Percentiles rank a stretch among this genome's conserved stretches.
These are phyloP conservation scores for Drosophila bocki DNA, from an alignment of 1,140 invertebrate species.

Conservation along the genomic window DNA sequence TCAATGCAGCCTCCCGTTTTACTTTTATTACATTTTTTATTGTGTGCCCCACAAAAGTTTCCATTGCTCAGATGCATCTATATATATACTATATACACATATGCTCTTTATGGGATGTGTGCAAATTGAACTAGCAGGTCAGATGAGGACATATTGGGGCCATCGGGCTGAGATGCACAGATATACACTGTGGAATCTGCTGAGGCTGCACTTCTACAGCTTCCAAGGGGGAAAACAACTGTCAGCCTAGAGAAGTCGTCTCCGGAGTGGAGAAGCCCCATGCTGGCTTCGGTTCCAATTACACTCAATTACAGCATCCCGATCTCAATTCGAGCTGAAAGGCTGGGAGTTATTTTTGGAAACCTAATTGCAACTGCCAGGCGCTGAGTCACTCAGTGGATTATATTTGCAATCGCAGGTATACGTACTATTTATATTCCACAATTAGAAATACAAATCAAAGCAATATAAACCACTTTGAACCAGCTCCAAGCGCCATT, in stretches of 20 bases:
- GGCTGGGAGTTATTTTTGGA: slow-evolving; percentile 35
- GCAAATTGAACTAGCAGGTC: slow-evolving; percentile 32
- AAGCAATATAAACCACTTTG: slow-evolving; percentile 25
- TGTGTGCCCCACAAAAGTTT: slow-evolving; percentile 48
- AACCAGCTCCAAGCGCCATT: slow-evolving; percentile 35
- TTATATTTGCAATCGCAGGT: neutral
- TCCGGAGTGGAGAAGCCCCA: slow-evolving; percentile 19
- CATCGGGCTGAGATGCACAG: slow-evolving; percentile 32
- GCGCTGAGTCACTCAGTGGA: slow-evolving; percentile 21
- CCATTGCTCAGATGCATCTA: slow-evolving; percentile 33
- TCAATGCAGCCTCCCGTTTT: slow-evolving; percentile 61
- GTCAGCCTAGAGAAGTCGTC: slow-evolving; percentile 54
- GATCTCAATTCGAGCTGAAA: slow-evolving; percentile 15
- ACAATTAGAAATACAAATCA: slow-evolving; percentile 2
- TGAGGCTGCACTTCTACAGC: slow-evolving; percentile 66
- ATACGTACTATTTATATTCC: neutral
- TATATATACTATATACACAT: neutral
- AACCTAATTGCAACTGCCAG: slow-evolving; percentile 10
- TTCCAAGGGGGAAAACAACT: slow-evolving; percentile 56
- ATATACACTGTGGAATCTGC: slow-evolving; percentile 29
- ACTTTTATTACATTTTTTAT: slow-evolving; percentile 44
- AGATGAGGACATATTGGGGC: slow-evolving; percentile 55
- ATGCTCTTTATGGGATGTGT: slow-evolving; percentile 16
- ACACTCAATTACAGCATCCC: slow-evolving; percentile 65
- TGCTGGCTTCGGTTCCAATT: slow-evolving; percentile 65